Percentiles rank a stretch among this genome's conserved stretches.
These are phyloP conservation scores for Chaenodraco wilsoni DNA, from an alignment of 2,797 vertebrate genomes.

Conservation along the genomic window DNA sequence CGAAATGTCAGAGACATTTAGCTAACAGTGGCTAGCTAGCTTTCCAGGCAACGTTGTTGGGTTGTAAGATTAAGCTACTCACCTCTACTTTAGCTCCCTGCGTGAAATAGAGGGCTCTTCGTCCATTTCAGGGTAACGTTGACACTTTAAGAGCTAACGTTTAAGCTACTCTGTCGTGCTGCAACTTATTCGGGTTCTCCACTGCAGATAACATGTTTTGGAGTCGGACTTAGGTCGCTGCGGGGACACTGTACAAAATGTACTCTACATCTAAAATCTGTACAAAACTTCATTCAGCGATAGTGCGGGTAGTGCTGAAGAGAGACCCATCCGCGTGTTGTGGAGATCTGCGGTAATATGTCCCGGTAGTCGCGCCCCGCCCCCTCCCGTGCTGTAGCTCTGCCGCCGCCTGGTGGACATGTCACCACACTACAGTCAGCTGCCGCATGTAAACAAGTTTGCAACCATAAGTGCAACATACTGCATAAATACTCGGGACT, in stretches of 20 bases:
- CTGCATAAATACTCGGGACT: no score
- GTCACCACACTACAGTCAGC: fast-evolving
- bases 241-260: fast-evolving
- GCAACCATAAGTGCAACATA: no score
- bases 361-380: neutral
- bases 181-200: neutral
- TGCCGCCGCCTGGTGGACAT: constrained; percentile 32
- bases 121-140: constrained; percentile 40
- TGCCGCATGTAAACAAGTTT: constrained; percentile 33
- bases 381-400: neutral
- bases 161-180: neutral
- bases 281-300: fast-evolving
- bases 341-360: constrained; percentile 29
- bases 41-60: no score
- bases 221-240: neutral
- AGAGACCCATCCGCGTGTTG: neutral
- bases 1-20: constrained; percentile 12
- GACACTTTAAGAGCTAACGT: neutral
- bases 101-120: constrained; percentile 9
- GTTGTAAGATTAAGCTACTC: constrained; percentile 18
- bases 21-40: constrained; percentile 23
- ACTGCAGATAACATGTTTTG: constrained; percentile 21
- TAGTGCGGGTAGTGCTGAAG: fast-evolving
- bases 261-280: neutral
- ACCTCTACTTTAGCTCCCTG: constrained; percentile 56